Conservation (phyloP, 2,797 vertebrate genomes). For the Tokudaia tokunoshimensis region DNA sequence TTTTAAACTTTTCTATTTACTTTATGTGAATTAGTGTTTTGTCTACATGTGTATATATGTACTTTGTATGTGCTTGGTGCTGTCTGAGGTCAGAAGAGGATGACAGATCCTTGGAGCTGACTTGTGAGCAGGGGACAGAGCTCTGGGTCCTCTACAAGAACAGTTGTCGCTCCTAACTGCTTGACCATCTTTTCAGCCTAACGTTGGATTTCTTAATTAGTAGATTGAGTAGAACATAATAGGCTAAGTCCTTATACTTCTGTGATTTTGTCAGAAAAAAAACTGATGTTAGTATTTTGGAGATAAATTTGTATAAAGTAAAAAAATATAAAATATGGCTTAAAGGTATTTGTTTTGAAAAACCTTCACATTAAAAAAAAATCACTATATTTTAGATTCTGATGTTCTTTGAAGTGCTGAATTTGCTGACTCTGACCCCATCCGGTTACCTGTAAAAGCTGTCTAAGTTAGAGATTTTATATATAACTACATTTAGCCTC, state of each 20-base stretch:
- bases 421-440: conserved; percentile 14
- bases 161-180: neutral
- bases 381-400: neutral
- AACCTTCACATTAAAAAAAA: neutral
- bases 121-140: neutral
- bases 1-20: neutral
- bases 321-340: conserved; percentile 22
- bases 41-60: neutral
- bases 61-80: neutral
- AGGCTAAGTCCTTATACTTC: conserved; percentile 52
- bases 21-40: neutral
- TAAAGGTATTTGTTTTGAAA: conserved; percentile 29
- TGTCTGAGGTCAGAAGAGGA: neutral
- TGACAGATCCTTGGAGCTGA: neutral
- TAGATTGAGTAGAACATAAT: conserved; percentile 21
- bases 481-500: conserved; percentile 5
- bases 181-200: neutral
- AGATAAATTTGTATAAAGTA: conserved; percentile 4
- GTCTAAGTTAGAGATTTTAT: conserved; percentile 14
- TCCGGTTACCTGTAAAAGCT: neutral
- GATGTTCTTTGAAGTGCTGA: neutral
- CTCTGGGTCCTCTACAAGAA: neutral
- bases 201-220: conserved; percentile 14
- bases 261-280: conserved; percentile 34
- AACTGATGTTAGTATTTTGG: neutral